These are phyloP conservation scores for Brachionus asplanchnoidis DNA, from an alignment of 1,140 invertebrate species.

Conservation along the genomic window DNA sequence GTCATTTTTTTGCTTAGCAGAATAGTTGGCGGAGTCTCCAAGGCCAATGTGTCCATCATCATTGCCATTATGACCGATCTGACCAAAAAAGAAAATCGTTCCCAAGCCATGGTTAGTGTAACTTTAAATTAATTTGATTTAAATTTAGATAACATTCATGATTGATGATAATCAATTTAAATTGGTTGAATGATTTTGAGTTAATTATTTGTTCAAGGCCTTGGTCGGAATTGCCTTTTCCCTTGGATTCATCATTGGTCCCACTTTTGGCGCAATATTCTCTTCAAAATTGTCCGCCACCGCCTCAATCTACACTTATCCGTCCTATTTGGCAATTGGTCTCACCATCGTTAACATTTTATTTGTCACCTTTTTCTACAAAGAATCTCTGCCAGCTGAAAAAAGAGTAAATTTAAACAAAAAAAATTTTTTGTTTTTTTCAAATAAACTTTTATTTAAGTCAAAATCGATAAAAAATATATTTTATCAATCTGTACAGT, in stretches of 20 bases:
- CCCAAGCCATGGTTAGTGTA: slow-evolving; percentile 78
- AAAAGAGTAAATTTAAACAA: slow-evolving; percentile 55
- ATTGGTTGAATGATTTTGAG: not conserved
- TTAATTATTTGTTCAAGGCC: slow-evolving; percentile 66
- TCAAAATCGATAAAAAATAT: slow-evolving; percentile 65
- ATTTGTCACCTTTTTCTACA: slow-evolving; percentile 70
- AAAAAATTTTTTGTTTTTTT: not conserved
- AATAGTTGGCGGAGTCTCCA: slow-evolving; percentile 86
- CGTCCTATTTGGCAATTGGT: slow-evolving; percentile 76
- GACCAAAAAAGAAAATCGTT: slow-evolving; percentile 71
- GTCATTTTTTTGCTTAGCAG: slow-evolving; percentile 83
- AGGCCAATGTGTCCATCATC: slow-evolving; percentile 89
- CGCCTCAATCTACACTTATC: slow-evolving; percentile 71
- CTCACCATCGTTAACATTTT: slow-evolving; percentile 73
- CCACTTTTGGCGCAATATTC: slow-evolving; percentile 78
- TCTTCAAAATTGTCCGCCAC: slow-evolving; percentile 34
- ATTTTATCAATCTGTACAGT: slow-evolving; percentile 68
- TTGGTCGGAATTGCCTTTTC: slow-evolving; percentile 94
- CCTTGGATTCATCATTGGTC: slow-evolving; percentile 89
- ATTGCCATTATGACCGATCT: slow-evolving; percentile 94
- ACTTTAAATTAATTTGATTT: slow-evolving; percentile 44
- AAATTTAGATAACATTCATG: not conserved
- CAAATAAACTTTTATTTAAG: slow-evolving; percentile 54
- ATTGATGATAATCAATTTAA: not conserved
- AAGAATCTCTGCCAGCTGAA: slow-evolving; percentile 77